Base-by-base conservation (phyloP, 2,888 invertebrate species). In the Alentia gelatinosa region DNA sequence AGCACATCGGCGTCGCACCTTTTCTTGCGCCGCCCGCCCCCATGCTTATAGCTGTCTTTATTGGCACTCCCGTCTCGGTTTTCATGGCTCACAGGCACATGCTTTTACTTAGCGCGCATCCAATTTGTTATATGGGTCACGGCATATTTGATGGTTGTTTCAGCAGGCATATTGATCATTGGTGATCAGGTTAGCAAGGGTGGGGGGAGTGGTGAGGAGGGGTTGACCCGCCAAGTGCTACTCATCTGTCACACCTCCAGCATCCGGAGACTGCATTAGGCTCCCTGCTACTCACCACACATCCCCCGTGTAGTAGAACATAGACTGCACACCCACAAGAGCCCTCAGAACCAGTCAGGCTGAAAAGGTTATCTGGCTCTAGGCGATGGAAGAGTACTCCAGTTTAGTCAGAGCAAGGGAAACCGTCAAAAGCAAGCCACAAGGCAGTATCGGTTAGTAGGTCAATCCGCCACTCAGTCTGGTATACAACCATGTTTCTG, bases 101-200 rank as follows among this genome's bases (percentile, higher is more conserved):
- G 79, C 37, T 79, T 79, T 79, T 79, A 79, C 79, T 79, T 79
- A 79, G 79, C 79, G 79, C 79, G 39, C 79, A 79, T 79, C 79
- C 79, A 35, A 79, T 79, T 79, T 79, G 79, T 79, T 79, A 79
- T 79, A 79, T 79, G 79, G 79, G 79, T 79, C 79, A 79, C 79
- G 79, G 79, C 79, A 79, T 79, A 79, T 79, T 79, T 79, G 79
- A 79, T 79, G 79, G 79, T 79, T 79, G 79, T 79, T 19, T 7
- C 79, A 35, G 79, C 15, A 79, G 39, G 79, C 79, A n/a, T 79
- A 79, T 79, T 79, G 79, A 79, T 79, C 79, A 79, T 79, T 39
- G 79, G 79, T 79, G 79, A 79, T 79, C 79, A 79, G 79, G 79
- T 79, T 79, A 79, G 79, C 37, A 39, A 12, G 4, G 79, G 79